phyloP scores from a whole-genome alignment of 2,113 vertebrate species.

The Oplegnathus fasciatus region DNA sequence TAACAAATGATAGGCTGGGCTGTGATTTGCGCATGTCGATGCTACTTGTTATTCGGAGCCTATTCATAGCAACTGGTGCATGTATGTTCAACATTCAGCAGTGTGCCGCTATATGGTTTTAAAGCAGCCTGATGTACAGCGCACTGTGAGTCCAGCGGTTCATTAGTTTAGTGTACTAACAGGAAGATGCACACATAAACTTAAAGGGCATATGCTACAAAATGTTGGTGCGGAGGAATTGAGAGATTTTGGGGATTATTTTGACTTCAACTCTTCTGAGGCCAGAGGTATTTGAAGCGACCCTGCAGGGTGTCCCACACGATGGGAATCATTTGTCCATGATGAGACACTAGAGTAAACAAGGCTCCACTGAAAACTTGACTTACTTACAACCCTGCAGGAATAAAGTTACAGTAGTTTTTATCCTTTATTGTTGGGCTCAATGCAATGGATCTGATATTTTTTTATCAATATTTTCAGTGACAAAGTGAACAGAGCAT shows the following conservation, averaged over 20 bases:
- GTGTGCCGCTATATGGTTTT: neutral
- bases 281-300: neutral
- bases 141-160: neutral
- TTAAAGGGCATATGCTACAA: neutral
- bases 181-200: neutral
- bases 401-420: neutral
- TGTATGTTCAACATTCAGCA: slow-evolving; percentile 34
- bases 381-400: neutral
- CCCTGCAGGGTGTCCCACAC: neutral
- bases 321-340: slow-evolving; percentile 6
- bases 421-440: neutral
- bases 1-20: neutral
- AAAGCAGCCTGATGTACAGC: neutral
- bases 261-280: neutral
- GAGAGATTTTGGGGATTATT: neutral
- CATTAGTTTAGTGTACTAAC: neutral
- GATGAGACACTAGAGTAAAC: slow-evolving; percentile 32
- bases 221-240: neutral
- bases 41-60: neutral
- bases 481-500: neutral
- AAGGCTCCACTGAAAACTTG: neutral
- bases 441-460: neutral
- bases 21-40: neutral
- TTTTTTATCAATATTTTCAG: neutral
- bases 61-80: slow-evolving; percentile 10